Conservation (phyloP, 2,888 invertebrate species). For the Iphiclides podalirius region DNA sequence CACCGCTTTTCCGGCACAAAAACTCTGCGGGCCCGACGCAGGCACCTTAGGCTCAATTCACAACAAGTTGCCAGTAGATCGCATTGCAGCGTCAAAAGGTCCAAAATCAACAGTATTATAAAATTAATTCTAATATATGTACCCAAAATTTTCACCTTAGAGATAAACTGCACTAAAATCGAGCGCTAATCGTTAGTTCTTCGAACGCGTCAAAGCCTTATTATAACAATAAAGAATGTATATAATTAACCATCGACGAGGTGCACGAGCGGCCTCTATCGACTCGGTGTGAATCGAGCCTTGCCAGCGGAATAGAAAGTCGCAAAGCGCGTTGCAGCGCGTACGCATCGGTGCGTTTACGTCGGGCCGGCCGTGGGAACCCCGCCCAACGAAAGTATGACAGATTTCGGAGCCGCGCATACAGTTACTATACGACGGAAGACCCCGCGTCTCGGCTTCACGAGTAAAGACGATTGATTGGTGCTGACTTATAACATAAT, state of each 20-base stretch:
- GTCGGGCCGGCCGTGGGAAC: slow-evolving; percentile 16
- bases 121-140: no score
- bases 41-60: slow-evolving; percentile 4
- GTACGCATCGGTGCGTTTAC: slow-evolving; percentile 39
- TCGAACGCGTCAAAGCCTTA: neutral
- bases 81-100: slow-evolving; percentile 31
- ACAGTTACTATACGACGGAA: neutral
- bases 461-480: slow-evolving; percentile 1
- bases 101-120: neutral
- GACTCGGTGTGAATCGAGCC: neutral
- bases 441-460: neutral
- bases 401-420: slow-evolving; percentile 5
- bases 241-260: no score
- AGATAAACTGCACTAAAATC: no score
- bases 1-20: slow-evolving; percentile 51
- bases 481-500: neutral
- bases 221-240: neutral
- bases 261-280: no score
- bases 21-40: slow-evolving; percentile 28
- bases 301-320: slow-evolving; percentile 63
- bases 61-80: neutral
- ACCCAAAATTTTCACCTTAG: no score
- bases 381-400: slow-evolving; percentile 16
- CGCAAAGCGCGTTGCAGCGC: slow-evolving; percentile 54
- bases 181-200: neutral